phyloP scores from a whole-genome alignment of 2,797 vertebrate species.

The Rhabdophis nuchalis region DNA sequence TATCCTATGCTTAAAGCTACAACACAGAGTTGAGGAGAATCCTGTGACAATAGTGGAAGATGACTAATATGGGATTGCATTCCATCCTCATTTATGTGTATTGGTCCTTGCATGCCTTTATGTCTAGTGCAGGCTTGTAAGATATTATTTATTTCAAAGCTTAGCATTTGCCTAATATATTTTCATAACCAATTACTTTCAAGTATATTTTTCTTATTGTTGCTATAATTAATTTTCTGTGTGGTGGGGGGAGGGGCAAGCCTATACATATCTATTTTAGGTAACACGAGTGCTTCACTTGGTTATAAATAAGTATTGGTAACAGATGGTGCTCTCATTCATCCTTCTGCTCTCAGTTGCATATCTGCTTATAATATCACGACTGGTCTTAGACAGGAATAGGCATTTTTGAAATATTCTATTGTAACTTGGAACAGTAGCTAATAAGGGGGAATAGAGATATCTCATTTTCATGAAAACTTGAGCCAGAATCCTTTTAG shows the following conservation, averaged over 20 bases:
- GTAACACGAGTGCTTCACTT: background rate
- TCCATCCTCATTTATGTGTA: background rate
- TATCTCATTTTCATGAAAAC: constrained; percentile 3
- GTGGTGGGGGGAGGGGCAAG: background rate
- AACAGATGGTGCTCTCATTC: background rate
- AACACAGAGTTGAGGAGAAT: background rate
- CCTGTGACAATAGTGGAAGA: background rate
- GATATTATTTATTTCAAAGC: background rate
- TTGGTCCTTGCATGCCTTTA: constrained; percentile 26
- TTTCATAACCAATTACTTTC: background rate
- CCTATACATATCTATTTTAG: background rate
- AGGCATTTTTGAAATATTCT: background rate
- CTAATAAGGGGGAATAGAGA: background rate
- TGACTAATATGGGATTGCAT: background rate
- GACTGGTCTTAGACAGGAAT: background rate
- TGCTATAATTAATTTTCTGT: background rate
- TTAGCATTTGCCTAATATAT: background rate
- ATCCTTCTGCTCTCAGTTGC: background rate
- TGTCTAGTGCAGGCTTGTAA: background rate
- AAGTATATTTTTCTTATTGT: background rate
- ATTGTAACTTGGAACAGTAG: background rate
- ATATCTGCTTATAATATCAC: background rate
- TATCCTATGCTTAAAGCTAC: background rate
- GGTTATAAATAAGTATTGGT: background rate
- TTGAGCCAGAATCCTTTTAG: background rate